Percentiles rank a stretch among this genome's conserved stretches.
phyloP scores from a whole-genome alignment of 2,797 vertebrate genomes.

The Sphaeramia orbicularis region DNA sequence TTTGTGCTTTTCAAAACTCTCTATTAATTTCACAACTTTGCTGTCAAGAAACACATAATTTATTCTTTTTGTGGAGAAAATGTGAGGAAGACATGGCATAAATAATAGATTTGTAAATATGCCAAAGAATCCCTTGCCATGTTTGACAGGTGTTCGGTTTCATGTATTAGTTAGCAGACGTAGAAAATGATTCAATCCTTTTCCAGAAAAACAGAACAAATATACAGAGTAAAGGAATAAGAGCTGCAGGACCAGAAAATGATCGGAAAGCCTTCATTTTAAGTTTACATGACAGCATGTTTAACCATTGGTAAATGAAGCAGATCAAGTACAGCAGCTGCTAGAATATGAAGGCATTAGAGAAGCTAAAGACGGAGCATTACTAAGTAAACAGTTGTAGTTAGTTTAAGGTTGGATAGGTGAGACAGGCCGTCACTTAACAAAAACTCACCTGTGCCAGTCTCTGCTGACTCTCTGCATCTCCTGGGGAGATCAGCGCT shows the following conservation, averaged over 20 bases:
- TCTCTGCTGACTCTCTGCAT: conserved; percentile 96
- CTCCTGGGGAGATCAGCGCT: conserved; percentile 92
- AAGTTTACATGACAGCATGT: background rate
- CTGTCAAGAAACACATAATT: conserved; percentile 5
- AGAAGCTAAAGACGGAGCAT: too few species aligned
- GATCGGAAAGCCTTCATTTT: background rate
- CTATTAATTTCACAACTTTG: background rate
- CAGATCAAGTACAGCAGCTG: background rate
- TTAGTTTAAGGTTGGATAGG: conserved; percentile 1
- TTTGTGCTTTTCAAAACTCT: background rate
- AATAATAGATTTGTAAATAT: conserved; percentile 38
- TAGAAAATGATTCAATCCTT: background rate
- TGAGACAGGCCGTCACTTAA: conserved; percentile 11
- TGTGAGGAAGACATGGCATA: conserved; percentile 9
- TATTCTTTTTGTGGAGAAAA: conserved; percentile 21
- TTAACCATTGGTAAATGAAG: background rate
- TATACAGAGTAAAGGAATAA: background rate
- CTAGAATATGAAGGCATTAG: too few species aligned
- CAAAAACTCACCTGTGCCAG: conserved; percentile 91
- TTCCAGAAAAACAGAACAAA: conserved; percentile 5
- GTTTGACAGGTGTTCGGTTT: conserved; percentile 43
- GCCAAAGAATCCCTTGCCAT: conserved; percentile 18
- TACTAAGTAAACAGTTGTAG: conserved; percentile 13
- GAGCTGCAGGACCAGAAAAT: background rate
- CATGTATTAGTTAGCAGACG: conserved; percentile 23